Base-by-base conservation (phyloP, 1,140 invertebrate species). In the Pseudomyrmex pallidus region DNA sequence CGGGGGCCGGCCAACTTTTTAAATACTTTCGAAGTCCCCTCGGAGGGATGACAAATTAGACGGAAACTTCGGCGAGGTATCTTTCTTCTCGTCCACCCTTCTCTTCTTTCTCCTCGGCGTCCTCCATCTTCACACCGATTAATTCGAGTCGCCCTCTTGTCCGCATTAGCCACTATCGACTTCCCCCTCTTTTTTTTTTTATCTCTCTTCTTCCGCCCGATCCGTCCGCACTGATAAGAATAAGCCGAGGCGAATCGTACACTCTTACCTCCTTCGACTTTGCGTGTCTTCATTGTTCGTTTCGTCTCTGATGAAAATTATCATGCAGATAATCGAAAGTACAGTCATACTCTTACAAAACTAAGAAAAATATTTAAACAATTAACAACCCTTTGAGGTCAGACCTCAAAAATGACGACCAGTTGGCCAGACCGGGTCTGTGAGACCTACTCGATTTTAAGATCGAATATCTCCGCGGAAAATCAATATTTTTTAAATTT, bases 21-120 rank as follows among this genome's bases (percentile, higher is more conserved):
- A 89, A 89, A 89, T 89, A 89, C 87, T 89, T 89, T 88, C 86
- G 25, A 89, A 89, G 83, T 89, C 82, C 54, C 84, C 70, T 73
- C 48, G 76, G 83, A 80, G 12, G 68, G 78, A 89, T 89, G 87
- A 89, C 87, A 89, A 89, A 89, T 89, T 89, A 87, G 87, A 85
- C 78, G 84, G 82, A 80, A 35, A 64, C 84, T 83, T 72, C 13
- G 68, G 67, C 50, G 67, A 48, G 73, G 74, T 70, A 85, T 67
- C 62, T 77, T 17, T 13, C 61, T 17, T 20, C 22, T 61, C 35
- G 46, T 59, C 2, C 5, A 54, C 52, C 44, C 62, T n/a, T 57
- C 57, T 68, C 50, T 15, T 57, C 35, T 35, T 35, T 72, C 56
- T 44, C 50, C 72, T 50, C 20, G 50, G 78, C 63, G 10, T 7